Conservation (phyloP, 2,888 invertebrate genomes). For the Aphidoletes aphidimyza region DNA sequence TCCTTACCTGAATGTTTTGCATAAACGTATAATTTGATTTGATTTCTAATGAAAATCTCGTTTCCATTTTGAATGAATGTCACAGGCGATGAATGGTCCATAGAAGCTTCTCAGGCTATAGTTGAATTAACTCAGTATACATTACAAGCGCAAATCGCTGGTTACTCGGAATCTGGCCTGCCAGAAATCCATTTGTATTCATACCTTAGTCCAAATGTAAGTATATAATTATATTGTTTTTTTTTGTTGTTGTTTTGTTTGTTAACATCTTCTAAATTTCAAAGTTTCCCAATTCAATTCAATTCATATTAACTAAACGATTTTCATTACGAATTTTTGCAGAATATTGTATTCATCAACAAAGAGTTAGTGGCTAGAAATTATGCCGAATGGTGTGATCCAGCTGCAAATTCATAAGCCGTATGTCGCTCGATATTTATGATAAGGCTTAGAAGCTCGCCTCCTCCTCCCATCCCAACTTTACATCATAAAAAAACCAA, state of each 20-base stretch:
- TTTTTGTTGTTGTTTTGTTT: neutral
- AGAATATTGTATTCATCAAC: conserved; percentile 86
- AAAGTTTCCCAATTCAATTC: conserved; percentile 54
- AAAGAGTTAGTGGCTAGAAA: conserved; percentile 87
- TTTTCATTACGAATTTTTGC: conserved; percentile 64
- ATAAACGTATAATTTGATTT: neutral
- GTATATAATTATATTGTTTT: conserved; percentile 59
- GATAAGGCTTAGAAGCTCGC: neutral
- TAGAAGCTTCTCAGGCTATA: conserved; percentile 81
- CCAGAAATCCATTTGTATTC: conserved; percentile 87
- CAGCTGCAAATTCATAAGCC: neutral
- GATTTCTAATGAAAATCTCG: neutral
- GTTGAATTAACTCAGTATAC: conserved; percentile 83
- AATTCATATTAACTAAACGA: neutral
- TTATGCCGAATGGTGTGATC: conserved; percentile 75
- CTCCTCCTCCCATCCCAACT: neutral
- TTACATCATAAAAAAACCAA: neutral
- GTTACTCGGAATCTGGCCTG: conserved; percentile 80
- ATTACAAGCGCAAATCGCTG: conserved; percentile 88
- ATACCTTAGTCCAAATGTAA: conserved; percentile 77
- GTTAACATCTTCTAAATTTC: neutral
- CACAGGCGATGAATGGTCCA: conserved; percentile 74
- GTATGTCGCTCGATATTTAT: conserved; percentile 10
- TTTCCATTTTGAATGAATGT: conserved; percentile 32
- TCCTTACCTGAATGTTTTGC: neutral